Percentiles rank a stretch among this genome's conserved stretches.
These are phyloP conservation scores for Halcyon senegalensis DNA, from an alignment of 2,113 vertebrate genomes.

Conservation along the genomic window DNA sequence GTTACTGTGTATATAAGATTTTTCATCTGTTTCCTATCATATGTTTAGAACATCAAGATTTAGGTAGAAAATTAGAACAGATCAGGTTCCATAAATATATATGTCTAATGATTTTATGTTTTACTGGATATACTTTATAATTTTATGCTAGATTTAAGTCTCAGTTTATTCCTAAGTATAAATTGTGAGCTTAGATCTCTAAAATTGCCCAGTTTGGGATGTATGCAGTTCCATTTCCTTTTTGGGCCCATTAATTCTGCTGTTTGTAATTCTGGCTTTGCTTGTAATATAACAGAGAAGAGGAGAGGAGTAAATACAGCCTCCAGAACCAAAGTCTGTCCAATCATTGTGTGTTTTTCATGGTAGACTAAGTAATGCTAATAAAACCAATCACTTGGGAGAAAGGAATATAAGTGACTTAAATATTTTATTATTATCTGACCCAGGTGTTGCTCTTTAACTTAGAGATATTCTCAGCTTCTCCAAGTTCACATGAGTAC, in stretches of 20 bases:
- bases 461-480: neutral
- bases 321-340: neutral
- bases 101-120: neutral
- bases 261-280: neutral
- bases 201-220: neutral
- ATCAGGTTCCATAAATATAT: neutral
- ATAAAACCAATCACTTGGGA: neutral
- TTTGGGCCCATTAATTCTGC: neutral
- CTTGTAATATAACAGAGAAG: neutral
- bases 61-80: neutral
- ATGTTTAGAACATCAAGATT: neutral
- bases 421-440: neutral
- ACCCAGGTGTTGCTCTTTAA: neutral
- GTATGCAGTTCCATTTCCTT: neutral
- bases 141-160: constrained; percentile 16
- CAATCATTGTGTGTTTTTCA: neutral
- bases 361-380: neutral
- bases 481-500: neutral
- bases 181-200: neutral
- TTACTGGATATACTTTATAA: neutral
- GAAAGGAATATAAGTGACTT: neutral
- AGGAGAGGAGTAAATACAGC: neutral
- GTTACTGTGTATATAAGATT: neutral
- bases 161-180: neutral
- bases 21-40: constrained; percentile 29